Conservation (phyloP, 2,888 invertebrate species). For the Drosophila macrospina region DNA sequence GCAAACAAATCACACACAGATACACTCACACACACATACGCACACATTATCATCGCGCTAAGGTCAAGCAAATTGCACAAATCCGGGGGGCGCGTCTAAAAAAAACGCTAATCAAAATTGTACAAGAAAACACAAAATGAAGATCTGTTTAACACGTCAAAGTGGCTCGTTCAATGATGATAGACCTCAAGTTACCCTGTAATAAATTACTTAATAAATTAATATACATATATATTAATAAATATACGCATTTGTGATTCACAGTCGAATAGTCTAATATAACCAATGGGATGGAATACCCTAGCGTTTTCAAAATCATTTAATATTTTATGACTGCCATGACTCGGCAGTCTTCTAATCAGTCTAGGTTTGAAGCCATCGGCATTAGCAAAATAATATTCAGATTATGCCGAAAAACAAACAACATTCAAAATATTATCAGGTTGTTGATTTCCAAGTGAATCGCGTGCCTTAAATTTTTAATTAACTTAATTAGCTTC, state of each 20-base stretch:
- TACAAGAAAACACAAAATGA: constrained; percentile 29
- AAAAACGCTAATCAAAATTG: constrained; percentile 48
- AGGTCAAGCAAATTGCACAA: constrained; percentile 65
- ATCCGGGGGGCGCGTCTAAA: constrained; percentile 57
- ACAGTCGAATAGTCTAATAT: background rate
- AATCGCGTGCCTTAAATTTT: constrained; percentile 74
- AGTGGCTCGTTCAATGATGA: background rate
- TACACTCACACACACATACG: constrained; percentile 1
- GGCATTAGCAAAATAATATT: constrained; percentile 53
- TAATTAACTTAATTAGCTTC: constrained; percentile 74
- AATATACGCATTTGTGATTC: background rate
- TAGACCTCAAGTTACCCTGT: constrained; percentile 20
- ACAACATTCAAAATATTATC: constrained; percentile 61
- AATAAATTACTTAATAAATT: no score
- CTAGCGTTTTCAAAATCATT: constrained; percentile 53
- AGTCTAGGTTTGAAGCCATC: constrained; percentile 44
- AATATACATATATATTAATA: no score
- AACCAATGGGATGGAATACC: background rate
- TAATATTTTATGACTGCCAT: constrained; percentile 58
- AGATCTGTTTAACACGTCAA: constrained; percentile 39
- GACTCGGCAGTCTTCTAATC: constrained; percentile 72
- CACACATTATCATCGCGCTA: constrained; percentile 20
- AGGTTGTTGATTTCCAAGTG: constrained; percentile 60
- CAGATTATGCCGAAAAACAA: constrained; percentile 52
- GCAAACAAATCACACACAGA: constrained; percentile 52